Conservation (phyloP, 2,888 invertebrate species). For the Parochlus steinenii region DNA sequence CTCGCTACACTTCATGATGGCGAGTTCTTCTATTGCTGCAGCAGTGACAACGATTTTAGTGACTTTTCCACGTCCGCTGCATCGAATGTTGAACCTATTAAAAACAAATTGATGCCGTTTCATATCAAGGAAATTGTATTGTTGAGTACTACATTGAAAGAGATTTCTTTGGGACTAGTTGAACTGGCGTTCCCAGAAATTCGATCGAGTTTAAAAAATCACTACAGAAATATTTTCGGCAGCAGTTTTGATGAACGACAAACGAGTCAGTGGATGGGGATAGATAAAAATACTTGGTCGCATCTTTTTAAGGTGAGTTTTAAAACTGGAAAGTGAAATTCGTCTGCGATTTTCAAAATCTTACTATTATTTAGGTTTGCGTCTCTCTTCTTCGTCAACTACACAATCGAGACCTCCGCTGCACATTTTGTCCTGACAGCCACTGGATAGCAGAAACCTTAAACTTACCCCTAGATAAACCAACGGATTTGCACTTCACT, state of each 20-base stretch:
- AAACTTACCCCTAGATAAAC: conserved; percentile 34
- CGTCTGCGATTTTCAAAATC: neutral
- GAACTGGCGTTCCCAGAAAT: conserved; percentile 74
- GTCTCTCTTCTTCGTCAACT: conserved; percentile 65
- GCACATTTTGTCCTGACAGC: conserved; percentile 53
- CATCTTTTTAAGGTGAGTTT: conserved; percentile 53
- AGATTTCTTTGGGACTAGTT: conserved; percentile 68
- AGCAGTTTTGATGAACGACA: conserved; percentile 23
- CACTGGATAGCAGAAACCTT: conserved; percentile 44
- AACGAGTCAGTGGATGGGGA: conserved; percentile 19
- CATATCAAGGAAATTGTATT: conserved; percentile 54
- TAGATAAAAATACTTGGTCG: conserved; percentile 50
- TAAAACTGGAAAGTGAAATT: neutral
- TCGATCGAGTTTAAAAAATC: conserved; percentile 42
- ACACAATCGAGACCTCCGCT: conserved; percentile 71
- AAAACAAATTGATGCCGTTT: conserved; percentile 37
- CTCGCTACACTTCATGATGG: conserved; percentile 73
- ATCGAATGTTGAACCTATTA: conserved; percentile 18
- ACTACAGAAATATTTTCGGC: conserved; percentile 33
- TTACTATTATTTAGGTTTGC: conserved; percentile 21
- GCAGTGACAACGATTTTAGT: conserved; percentile 28
- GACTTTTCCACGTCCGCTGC: conserved; percentile 17
- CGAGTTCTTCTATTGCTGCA: conserved; percentile 45
- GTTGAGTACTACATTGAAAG: conserved; percentile 55
- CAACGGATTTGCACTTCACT: conserved; percentile 36